A percentile compares a stretch with the other conserved stretches of the same genome.
These are phyloP conservation scores for Acanthosoma haemorrhoidale DNA, from an alignment of 2,888 invertebrate genomes.

Conservation along the genomic window DNA sequence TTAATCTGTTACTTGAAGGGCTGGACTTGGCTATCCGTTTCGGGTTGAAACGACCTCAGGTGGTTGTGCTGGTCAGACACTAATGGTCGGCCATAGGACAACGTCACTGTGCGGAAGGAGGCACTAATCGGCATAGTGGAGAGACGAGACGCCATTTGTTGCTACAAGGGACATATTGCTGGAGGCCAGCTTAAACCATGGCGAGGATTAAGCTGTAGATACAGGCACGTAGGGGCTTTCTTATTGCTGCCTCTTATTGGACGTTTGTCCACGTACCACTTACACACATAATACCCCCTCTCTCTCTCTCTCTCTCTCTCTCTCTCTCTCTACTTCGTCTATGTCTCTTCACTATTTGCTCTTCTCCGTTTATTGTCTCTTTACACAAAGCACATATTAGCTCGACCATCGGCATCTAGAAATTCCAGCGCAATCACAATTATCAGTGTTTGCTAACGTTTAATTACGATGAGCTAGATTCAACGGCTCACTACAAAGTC, in stretches of 20 bases:
- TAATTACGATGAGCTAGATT: too few relatives aligned
- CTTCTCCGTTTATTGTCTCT: too few relatives aligned
- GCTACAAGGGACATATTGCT: constrained; percentile 1
- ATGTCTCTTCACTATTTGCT: background rate
- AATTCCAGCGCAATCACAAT: too few relatives aligned
- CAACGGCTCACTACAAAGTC: too few relatives aligned
- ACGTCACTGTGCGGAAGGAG: background rate
- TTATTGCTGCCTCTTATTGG: background rate
- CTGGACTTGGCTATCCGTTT: too few relatives aligned
- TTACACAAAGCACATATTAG: too few relatives aligned
- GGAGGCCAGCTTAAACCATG: background rate
- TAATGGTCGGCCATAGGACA: background rate
- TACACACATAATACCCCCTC: background rate
- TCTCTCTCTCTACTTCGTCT: background rate
- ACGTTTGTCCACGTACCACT: background rate
- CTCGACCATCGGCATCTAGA: too few relatives aligned
- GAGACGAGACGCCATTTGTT: background rate
- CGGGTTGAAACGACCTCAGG: too few relatives aligned
- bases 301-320: background rate
- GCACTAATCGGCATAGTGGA: background rate
- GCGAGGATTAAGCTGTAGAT: background rate
- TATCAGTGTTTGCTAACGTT: too few relatives aligned
- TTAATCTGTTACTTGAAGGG: too few relatives aligned
- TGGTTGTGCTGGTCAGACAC: too few relatives aligned
- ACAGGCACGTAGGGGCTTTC: constrained; percentile 5